Percentiles rank a stretch among this genome's conserved stretches.
phyloP scores from a whole-genome alignment of 2,113 vertebrate species.

The Glareola pratincola region DNA sequence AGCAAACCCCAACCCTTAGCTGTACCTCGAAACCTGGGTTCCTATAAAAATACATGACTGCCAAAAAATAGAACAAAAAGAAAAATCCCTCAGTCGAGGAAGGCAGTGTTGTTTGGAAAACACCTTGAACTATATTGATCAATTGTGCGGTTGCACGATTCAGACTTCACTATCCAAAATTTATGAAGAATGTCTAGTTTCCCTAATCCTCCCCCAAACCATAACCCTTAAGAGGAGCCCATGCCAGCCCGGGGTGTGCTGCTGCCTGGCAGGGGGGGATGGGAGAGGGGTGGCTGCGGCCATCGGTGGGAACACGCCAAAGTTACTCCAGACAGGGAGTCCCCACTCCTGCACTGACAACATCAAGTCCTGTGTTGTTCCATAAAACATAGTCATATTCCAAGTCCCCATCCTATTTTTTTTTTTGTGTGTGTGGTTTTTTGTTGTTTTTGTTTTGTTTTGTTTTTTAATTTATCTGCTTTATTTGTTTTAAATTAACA shows the following conservation, averaged over 20 bases:
- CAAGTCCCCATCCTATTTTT: rapidly evolving
- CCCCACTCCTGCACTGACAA: too few species aligned
- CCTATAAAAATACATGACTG: rapidly evolving
- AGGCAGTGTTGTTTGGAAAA: neutral
- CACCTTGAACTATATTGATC: neutral
- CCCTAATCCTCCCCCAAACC: neutral
- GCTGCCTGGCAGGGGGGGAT: neutral
- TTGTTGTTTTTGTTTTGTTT: too few species aligned
- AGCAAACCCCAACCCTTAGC: neutral
- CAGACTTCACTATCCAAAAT: too few species aligned
- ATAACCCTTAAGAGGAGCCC: neutral
- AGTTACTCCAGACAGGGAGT: too few species aligned
- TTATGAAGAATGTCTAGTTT: neutral
- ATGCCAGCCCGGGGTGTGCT: rapidly evolving
- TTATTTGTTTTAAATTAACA: neutral
- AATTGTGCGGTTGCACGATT: too few species aligned
- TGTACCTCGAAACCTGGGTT: neutral
- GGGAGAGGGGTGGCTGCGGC: neutral
- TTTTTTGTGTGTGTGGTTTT: too few species aligned
- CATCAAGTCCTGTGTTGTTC: rapidly evolving
- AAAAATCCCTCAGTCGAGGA: neutral
- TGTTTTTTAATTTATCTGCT: neutral
- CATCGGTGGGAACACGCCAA: rapidly evolving
- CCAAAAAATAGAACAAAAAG: neutral
- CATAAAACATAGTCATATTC: neutral